phyloP scores from a whole-genome alignment of 2,888 invertebrate species.

The Melanotus villosus region DNA sequence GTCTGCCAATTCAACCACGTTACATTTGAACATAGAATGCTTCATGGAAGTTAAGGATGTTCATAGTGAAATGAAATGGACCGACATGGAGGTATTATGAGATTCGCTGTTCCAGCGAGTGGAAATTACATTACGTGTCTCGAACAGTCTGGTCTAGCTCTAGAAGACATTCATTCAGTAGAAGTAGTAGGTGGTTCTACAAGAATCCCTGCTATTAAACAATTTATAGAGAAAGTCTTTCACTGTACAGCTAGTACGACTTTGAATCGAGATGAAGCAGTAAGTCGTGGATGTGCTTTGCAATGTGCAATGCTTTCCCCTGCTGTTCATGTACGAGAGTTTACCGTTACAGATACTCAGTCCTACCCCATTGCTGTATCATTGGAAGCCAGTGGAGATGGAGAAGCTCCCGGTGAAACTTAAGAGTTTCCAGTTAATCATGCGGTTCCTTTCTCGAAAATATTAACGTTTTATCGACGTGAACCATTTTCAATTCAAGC shows the following conservation, averaged over 20 bases:
- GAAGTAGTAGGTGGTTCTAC: conserved; percentile 98
- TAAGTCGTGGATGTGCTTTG: conserved; percentile 95
- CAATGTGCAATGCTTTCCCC: conserved; percentile 98
- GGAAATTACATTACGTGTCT: conserved; percentile 84
- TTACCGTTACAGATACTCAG: conserved; percentile 90
- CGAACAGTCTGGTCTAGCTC: conserved; percentile 82
- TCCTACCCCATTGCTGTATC: conserved; percentile 88
- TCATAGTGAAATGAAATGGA: conserved; percentile 85
- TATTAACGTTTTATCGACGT: conserved; percentile 92
- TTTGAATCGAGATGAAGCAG: conserved; percentile 98
- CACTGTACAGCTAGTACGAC: conserved; percentile 93
- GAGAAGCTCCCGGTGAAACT: conserved; percentile 81
- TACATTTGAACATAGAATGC: conserved; percentile 97
- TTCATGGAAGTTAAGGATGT: conserved; percentile 99
- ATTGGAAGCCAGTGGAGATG: conserved; percentile 79
- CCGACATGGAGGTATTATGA: conserved; percentile 90
- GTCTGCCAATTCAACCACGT: conserved; percentile 96
- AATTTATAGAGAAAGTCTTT: conserved; percentile 89
- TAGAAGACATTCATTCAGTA: conserved; percentile 93
- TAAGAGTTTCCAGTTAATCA: conserved; percentile 95
- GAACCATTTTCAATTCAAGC: conserved; percentile 92
- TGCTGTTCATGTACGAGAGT: conserved; percentile 96
- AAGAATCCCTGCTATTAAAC: conserved; percentile 94
- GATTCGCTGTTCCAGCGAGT: conserved; percentile 83
- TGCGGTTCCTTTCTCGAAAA: conserved; percentile 92